phyloP scores from a whole-genome alignment of 2,113 vertebrate genomes.

The Uria aalge region DNA sequence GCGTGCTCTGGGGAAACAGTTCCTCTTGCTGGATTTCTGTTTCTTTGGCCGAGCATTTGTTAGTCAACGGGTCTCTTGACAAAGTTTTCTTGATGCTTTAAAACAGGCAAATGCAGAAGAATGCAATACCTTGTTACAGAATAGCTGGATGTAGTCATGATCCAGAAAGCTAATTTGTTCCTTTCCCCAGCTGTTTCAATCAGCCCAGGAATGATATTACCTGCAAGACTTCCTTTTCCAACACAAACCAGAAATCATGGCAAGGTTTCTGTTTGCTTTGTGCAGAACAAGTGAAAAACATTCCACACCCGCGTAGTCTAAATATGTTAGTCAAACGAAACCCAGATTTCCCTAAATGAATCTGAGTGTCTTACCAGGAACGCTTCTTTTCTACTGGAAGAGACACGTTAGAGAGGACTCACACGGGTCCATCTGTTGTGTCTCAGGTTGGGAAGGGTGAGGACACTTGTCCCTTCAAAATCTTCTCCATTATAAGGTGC shows the following conservation, averaged over 20 bases:
- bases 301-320: not conserved
- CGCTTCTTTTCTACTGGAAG: not conserved
- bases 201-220: not conserved
- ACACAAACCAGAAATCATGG: not conserved
- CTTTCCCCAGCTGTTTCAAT: not conserved
- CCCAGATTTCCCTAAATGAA: not conserved
- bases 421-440: not conserved
- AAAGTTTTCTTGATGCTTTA: not conserved
- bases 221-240: slow-evolving; percentile 8
- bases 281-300: not conserved
- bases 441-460: not conserved
- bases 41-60: not conserved
- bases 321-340: not conserved
- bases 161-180: not conserved
- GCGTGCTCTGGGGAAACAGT: not conserved
- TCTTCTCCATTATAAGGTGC: not conserved
- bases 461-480: not conserved
- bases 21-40: not conserved
- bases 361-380: not conserved
- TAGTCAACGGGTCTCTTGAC: not conserved
- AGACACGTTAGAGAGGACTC: not conserved
- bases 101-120: not conserved
- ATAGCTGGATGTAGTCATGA: not conserved
- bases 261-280: slow-evolving; percentile 3
- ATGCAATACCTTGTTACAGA: not conserved